phyloP scores from a whole-genome alignment of 1,140 invertebrate genomes.

The Anastatus disparis region DNA sequence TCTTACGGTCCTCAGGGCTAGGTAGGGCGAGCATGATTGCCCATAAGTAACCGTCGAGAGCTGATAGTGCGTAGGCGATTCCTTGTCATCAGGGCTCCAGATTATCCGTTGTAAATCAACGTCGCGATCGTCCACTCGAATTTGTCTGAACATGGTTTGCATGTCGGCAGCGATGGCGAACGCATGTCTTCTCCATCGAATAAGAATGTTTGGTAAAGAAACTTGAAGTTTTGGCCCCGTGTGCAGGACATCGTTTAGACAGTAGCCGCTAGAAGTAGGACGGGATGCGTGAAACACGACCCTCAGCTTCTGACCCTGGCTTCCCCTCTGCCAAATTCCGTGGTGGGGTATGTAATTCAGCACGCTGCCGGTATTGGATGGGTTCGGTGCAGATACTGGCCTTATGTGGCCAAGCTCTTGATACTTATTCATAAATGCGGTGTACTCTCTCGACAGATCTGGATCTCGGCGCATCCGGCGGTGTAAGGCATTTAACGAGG shows the following conservation, averaged over 20 bases:
- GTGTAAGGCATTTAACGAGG: too few relatives aligned
- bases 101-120: conserved; percentile 1
- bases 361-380: neutral
- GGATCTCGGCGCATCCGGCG: neutral
- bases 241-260: conserved; percentile 7
- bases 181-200: neutral
- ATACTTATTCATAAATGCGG: neutral
- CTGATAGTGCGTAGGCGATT: neutral
- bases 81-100: neutral
- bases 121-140: neutral
- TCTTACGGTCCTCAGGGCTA: neutral
- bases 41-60: neutral
- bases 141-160: conserved; percentile 6
- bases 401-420: neutral
- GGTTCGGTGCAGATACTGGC: neutral
- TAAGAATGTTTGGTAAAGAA: neutral
- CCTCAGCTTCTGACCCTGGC: neutral
- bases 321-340: conserved; percentile 2
- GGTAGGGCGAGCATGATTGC: too few relatives aligned
- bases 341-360: conserved; percentile 33
- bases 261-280: neutral
- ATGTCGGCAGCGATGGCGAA: neutral
- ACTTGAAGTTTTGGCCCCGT: conserved; percentile 18
- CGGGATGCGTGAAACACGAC: conserved; percentile 38
- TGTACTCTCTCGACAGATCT: neutral